These are phyloP conservation scores for Coptodon bakossiorum DNA, from an alignment of 2,113 vertebrate genomes.

Conservation along the genomic window DNA sequence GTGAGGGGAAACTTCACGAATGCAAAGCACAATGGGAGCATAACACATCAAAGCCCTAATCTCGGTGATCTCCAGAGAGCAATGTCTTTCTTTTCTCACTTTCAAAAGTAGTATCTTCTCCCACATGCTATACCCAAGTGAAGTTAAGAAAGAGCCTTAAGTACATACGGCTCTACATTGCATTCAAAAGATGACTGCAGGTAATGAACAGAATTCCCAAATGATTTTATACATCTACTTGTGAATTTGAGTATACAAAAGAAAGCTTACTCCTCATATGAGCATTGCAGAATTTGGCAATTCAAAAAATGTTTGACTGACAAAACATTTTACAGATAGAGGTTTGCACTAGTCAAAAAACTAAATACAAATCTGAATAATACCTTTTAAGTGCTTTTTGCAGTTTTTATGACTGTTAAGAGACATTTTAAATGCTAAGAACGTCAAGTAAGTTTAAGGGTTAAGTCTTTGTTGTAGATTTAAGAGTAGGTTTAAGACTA, in stretches of 20 bases:
- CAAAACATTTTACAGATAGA: background rate
- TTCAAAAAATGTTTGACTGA: background rate
- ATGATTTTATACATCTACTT: background rate
- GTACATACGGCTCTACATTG: background rate
- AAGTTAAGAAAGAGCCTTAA: constrained; percentile 8
- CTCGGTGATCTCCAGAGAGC: constrained; percentile 39
- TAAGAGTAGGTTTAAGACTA: background rate
- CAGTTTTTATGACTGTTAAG: background rate
- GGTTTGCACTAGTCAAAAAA: background rate
- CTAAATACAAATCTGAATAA: background rate
- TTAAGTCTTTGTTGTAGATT: background rate
- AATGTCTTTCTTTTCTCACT: background rate
- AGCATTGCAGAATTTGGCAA: background rate
- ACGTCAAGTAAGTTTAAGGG: background rate
- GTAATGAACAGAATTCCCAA: background rate
- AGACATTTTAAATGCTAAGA: background rate
- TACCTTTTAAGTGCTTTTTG: background rate
- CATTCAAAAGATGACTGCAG: background rate
- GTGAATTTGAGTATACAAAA: background rate
- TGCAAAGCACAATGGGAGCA: constrained; percentile 17
- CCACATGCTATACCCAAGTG: background rate
- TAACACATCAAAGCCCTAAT: constrained; percentile 35
- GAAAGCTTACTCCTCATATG: background rate
- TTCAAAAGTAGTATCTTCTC: background rate
- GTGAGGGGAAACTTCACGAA: constrained; percentile 13